Evolutionary conservation across 2,113 vertebrate species (phyloP).

Genomic region (Equus quagga): DNA sequence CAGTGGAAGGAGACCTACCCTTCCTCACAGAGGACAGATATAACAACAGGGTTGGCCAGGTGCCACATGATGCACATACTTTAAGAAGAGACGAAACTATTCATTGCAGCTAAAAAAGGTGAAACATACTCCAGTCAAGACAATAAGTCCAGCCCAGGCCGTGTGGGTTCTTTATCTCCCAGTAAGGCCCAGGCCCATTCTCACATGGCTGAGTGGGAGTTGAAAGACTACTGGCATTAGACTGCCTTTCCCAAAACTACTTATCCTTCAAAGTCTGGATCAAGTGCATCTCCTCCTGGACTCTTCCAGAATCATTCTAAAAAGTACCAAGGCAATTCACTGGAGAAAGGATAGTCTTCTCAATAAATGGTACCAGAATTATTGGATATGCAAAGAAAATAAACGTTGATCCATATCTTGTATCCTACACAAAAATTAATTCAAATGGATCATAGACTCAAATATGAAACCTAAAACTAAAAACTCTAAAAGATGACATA

Average conservation of each 20-base stretch:
- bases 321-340: not conserved
- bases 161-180: not conserved
- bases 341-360: not conserved
- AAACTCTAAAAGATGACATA: not conserved
- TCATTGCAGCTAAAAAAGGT: not conserved
- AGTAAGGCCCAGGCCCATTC: not conserved
- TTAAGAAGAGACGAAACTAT: not conserved
- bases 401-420: not conserved
- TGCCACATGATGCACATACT: not conserved
- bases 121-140: not conserved
- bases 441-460: not conserved
- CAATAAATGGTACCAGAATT: not conserved
- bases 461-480: not conserved
- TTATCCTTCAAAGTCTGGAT: not conserved
- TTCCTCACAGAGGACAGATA: not conserved
- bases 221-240: not conserved
- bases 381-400: not conserved
- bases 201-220: not conserved
- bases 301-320: not conserved
- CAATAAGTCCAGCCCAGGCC: not conserved
- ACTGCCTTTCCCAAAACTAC: not conserved
- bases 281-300: not conserved
- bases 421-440: not conserved
- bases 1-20: not conserved
- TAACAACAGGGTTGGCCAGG: not conserved